These are phyloP conservation scores for fruit fly (Drosophila melanogaster) DNA, from an alignment of 1,140 invertebrate species.

Conservation along the genomic window Release_6_plus_ISO1_MT NT_033779.5:19106001-19106500, in stretches of 20 bases:
- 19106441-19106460: slow-evolving; percentile 33
- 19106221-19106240: background rate
- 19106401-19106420: slow-evolving; percentile 34
- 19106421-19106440: slow-evolving; percentile 37
- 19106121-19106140: slow-evolving; percentile 12
- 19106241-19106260: slow-evolving; percentile 49
- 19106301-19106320: slow-evolving; percentile 27
- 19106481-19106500: slow-evolving; percentile 12
- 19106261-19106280: slow-evolving; percentile 61
- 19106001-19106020: slow-evolving; percentile 35
- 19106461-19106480: slow-evolving; percentile 24
- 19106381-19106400: slow-evolving; percentile 20
- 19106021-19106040: slow-evolving; percentile 76
- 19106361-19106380: slow-evolving; percentile 8
- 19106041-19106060: slow-evolving; percentile 80
- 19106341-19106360: slow-evolving; percentile 9
- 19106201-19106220: slow-evolving; percentile 30
- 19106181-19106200: slow-evolving; percentile 3
- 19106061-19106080: slow-evolving; percentile 84
- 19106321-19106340: slow-evolving; percentile 32
- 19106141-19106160: slow-evolving; percentile 4
- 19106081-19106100: slow-evolving; percentile 45
- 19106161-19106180: slow-evolving; percentile 4
- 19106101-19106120: slow-evolving; percentile 40
- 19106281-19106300: slow-evolving; percentile 13